A percentile compares a stretch with the other conserved stretches of the same genome.
Evolutionary conservation across 2,888 invertebrate species (phyloP).

Genomic region (Agriopis aurantiaria): DNA sequence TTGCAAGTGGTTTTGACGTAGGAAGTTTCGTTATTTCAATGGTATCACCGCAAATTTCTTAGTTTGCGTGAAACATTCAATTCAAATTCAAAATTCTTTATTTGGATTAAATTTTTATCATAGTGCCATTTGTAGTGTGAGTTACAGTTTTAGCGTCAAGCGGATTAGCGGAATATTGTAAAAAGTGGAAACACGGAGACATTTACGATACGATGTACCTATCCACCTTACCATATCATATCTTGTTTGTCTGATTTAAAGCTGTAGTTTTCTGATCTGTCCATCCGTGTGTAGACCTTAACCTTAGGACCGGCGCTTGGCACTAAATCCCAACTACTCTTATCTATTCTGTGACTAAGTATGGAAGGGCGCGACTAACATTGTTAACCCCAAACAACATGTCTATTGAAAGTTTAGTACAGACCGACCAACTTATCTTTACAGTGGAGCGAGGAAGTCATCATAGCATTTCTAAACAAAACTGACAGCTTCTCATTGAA

Average conservation of each 20-base stretch:
- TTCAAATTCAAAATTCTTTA: no score
- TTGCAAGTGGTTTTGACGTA: no score
- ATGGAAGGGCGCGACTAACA: slow-evolving; percentile 24
- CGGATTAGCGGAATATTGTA: no score
- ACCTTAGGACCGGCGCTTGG: slow-evolving; percentile 7
- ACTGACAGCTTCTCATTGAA: neutral
- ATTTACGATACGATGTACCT: no score
- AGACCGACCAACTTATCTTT: neutral
- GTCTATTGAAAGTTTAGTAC: slow-evolving; percentile 27
- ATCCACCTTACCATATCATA: no score
- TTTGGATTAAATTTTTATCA: no score
- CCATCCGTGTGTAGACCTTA: slow-evolving; percentile 12
- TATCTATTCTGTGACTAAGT: slow-evolving; percentile 4
- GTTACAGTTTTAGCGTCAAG: no score
- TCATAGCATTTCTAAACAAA: neutral
- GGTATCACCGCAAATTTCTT: no score
- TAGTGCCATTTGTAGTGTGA: no score
- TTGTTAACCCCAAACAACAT: slow-evolving; percentile 31
- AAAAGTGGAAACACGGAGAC: no score
- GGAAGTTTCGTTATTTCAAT: no score
- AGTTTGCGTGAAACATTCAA: no score
- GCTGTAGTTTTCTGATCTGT: neutral
- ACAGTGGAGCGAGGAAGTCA: neutral
- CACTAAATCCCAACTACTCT: neutral
- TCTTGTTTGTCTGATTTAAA: neutral